phyloP scores from a whole-genome alignment of 2,888 invertebrate genomes.

The Mallateleia sp. region DNA sequence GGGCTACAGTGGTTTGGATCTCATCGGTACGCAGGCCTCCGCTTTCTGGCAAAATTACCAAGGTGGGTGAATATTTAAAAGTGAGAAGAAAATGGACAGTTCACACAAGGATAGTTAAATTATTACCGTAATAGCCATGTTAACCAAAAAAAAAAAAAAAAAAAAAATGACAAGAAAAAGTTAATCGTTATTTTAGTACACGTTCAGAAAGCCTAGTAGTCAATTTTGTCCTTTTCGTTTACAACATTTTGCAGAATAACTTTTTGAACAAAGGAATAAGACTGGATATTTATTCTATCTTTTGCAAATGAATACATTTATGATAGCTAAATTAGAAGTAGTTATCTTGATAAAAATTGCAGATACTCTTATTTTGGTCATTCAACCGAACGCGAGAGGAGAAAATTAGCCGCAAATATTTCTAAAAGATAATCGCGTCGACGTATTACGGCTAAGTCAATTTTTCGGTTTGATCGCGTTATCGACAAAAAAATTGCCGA shows the following conservation, averaged over 20 bases:
- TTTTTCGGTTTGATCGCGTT: conserved; percentile 85
- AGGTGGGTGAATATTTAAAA: conserved; percentile 91
- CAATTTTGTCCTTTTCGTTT: too few species aligned
- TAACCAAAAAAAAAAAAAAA: too few species aligned
- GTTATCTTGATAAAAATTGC: conserved; percentile 42
- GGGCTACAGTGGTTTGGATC: conserved; percentile 94
- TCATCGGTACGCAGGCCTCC: conserved; percentile 94
- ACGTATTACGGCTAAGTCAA: conserved; percentile 88
- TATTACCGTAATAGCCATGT: too few species aligned
- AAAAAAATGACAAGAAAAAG: too few species aligned
- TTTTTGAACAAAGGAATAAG: conserved; percentile 5
- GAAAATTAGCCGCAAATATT: conserved; percentile 72
- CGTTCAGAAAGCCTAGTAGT: too few species aligned
- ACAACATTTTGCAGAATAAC: conserved; percentile 14
- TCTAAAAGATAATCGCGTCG: conserved; percentile 87
- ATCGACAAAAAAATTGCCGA: conserved; percentile 75
- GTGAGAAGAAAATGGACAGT: too few species aligned
- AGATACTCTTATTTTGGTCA: conserved; percentile 71
- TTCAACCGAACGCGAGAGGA: conserved; percentile 55
- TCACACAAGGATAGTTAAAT: too few species aligned
- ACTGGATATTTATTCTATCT: conserved; percentile 51
- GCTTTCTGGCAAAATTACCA: conserved; percentile 98
- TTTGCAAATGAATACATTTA: conserved; percentile 37
- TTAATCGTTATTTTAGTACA: too few species aligned
- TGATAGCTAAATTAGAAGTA: conserved; percentile 67